Evolutionary conservation across 2,113 vertebrate species (phyloP).

Genomic region (Octodon degus): DNA sequence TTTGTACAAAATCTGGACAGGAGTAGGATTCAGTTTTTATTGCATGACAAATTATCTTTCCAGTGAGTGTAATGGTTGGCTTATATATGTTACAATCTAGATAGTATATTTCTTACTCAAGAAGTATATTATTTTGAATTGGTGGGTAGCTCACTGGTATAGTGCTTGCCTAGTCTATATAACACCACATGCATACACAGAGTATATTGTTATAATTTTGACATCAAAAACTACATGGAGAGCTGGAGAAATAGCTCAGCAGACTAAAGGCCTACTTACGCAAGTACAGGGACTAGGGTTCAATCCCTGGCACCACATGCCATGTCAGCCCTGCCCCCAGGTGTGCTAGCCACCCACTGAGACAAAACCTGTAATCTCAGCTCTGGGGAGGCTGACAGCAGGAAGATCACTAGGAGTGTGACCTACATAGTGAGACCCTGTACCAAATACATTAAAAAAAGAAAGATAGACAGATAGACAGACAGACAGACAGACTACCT

Average conservation of each 20-base stretch:
- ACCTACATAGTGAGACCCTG: no score
- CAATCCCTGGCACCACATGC: no score
- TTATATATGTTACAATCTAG: conserved; percentile 23
- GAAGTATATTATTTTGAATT: conserved; percentile 9
- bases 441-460: no score
- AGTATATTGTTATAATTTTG: not conserved
- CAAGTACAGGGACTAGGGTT: no score
- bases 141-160: not conserved
- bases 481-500: no score
- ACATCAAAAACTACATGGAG: conserved; percentile 7
- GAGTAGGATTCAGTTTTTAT: conserved; percentile 36
- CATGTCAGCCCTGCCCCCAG: no score
- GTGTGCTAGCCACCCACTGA: no score
- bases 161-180: not conserved
- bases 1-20: not conserved
- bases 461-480: no score
- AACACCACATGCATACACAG: not conserved
- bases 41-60: not conserved
- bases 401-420: no score
- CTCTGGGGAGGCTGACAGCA: no score
- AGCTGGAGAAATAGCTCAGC: not conserved
- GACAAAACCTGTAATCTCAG: no score
- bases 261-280: no score
- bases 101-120: conserved; percentile 22
- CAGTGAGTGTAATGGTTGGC: not conserved